Percentiles rank a stretch among this genome's conserved stretches.
These are phyloP conservation scores for Perca fluviatilis DNA, from an alignment of 2,113 vertebrate genomes.

Conservation along the genomic window DNA sequence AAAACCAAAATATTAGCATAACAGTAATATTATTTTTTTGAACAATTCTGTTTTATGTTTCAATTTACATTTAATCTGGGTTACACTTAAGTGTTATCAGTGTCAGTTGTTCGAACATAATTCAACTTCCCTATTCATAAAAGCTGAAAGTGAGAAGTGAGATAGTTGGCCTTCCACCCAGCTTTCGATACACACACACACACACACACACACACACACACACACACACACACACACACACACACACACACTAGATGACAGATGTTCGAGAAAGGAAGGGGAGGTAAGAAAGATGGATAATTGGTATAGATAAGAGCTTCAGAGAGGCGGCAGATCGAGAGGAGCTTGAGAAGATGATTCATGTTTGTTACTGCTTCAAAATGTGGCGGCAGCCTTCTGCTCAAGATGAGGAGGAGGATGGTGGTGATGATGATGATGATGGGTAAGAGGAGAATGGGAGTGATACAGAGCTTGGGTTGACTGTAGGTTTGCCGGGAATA, in stretches of 20 bases:
- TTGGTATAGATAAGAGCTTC: constrained; percentile 4
- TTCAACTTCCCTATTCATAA: constrained; percentile 19
- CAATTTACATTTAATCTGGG: constrained; percentile 1
- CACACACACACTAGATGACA: constrained; percentile 1
- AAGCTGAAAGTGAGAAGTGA: constrained; percentile 63
- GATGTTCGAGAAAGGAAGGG: constrained; percentile 12
- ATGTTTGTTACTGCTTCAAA: constrained; percentile 56
- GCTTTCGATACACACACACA: background rate
- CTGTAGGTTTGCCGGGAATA: background rate
- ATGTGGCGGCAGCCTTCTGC: constrained; percentile 16
- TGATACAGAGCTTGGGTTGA: background rate
- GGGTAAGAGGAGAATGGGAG: constrained; percentile 41
- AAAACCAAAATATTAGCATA: background rate
- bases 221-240: background rate
- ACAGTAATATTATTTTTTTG: background rate
- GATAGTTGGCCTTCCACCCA: constrained; percentile 9
- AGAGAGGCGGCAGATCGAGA: background rate
- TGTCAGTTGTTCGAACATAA: background rate
- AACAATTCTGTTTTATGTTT: background rate
- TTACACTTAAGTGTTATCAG: constrained; percentile 6
- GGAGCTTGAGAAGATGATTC: constrained; percentile 39
- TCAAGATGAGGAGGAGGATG: constrained; percentile 9
- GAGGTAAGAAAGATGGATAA: background rate
- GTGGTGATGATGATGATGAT: background rate
- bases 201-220: background rate